Base-by-base conservation (phyloP, 1,140 invertebrate species). In the Hetaerina americana region DNA sequence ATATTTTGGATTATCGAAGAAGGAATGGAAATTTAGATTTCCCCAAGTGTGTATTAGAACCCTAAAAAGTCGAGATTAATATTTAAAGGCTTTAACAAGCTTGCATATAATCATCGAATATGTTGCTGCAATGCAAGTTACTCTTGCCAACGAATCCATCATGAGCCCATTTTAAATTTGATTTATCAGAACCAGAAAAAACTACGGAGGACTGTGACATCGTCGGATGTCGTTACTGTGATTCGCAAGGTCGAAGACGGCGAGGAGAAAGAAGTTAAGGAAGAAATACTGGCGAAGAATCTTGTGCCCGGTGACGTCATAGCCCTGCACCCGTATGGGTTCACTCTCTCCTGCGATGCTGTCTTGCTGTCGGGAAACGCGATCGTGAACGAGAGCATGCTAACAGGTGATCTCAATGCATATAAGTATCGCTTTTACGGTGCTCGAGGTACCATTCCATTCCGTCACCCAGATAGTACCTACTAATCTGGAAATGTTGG, bases 361-460 rank as follows among this genome's bases (percentile, higher is more conserved):
- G 83, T 86, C 22, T 79, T 88, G 2, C 76, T 87, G n/a, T 80
- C 81, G 74, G 87, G 87, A 10, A 86, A 82, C 27, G 85, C 84
- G 72, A 87, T 88, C 75, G 85, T 87, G 24, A 85, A 87, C 76
- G 85, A 87, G 75, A 84, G 83, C 87, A 57, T 57, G 40, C 40
- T 80, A 83, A 69, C 76, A 89, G 88, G 88, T 94, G 22, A 57
- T n/a, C n/a, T n/a, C n/a, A n/a, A n/a, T n/a, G n/a, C n/a, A n/a
- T n/a, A n/a, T n/a, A n/a, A n/a, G n/a, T n/a, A n/a, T n/a, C n/a
- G n/a, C n/a, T n/a, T n/a, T n/a, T n/a, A n/a, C n/a, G n/a, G n/a
- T n/a, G n/a, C n/a, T n/a, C n/a, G n/a, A n/a, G n/a, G n/a, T n/a
- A n/a, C n/a, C n/a, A n/a, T n/a, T n/a, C n/a, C n/a, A n/a, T n/a